Evolutionary conservation across 2,113 vertebrate species (phyloP), one percentile per base, ranked within the genome.

Genomic region (Trogon surrucura): DNA sequence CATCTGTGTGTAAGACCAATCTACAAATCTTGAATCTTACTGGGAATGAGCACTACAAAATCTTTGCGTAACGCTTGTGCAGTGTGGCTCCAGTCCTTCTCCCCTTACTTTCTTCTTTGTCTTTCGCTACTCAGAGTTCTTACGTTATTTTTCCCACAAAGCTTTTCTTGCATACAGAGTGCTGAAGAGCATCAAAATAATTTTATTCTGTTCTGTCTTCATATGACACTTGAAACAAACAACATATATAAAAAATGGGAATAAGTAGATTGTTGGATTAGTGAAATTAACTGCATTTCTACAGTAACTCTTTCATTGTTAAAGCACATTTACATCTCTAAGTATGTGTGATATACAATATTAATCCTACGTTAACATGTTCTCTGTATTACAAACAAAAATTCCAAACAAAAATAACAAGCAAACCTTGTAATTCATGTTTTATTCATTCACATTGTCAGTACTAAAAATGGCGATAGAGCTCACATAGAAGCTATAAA

Each of bases 271-370:
- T 91, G 30, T 50, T 91, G 53, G 41, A 93, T 93, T 92, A 94
- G 45, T 66, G 80, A 79, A 88, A 92, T 93, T 38, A 96, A 94
- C 91, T 89, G 64, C 23, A 70, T 54, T 79, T 85, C 65, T 64
- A 50, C 57, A 82, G n/a, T 29, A 92, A 90, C 87, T 94, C 34
- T 89, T 91, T 82, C 18, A 89, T 87, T 91, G 62, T 77, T 82
- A 81, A 93, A 66, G 47, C 11, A 56, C 38, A 80, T 60, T 71
- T 84, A 79, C 57, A 88, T 86, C 56, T 86, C 47, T 56, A 67
- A 86, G 38, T 38, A 61, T 65, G 65, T 88, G 47, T 84, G 65
- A 70, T 84, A 65, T 41, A 95, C 62, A 84, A 41, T 91, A 86
- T 57, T 90, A 93, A 94, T 91, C 60, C 60, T 78, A 57, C 36